phyloP scores from a whole-genome alignment of 2,797 vertebrate genomes.

The Sciurus vulgaris region DNA sequence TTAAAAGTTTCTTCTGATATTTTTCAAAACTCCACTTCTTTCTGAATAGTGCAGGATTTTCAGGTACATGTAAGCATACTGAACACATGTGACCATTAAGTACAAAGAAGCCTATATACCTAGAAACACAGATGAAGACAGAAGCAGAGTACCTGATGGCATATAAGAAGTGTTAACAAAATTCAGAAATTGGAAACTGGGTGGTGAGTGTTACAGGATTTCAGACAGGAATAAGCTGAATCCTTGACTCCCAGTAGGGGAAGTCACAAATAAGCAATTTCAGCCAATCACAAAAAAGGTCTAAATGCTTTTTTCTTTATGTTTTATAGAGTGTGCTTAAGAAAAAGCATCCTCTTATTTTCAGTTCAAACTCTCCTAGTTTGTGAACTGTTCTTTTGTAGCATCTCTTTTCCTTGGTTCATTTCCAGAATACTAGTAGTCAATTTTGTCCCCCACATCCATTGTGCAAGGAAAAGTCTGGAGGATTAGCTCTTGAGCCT shows the following conservation, averaged over 20 bases:
- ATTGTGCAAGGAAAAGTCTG: constrained; percentile 26
- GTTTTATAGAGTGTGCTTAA: not conserved
- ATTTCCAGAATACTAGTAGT: constrained; percentile 53
- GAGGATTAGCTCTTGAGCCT: not conserved
- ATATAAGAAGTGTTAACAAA: not conserved
- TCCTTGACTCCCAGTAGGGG: not conserved
- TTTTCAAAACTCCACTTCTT: constrained; percentile 42
- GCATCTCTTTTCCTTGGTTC: constrained; percentile 34
- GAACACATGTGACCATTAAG: constrained; percentile 4
- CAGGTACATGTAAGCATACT: not conserved
- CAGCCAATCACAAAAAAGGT: not conserved
- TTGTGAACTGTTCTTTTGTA: not conserved
- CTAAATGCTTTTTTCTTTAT: not conserved
- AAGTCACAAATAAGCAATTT: not conserved
- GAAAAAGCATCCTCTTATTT: not conserved
- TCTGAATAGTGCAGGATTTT: not conserved
- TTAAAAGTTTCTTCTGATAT: constrained; percentile 10
- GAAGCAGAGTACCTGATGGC: not conserved
- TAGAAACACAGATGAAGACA: not conserved
- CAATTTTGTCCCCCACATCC: not conserved
- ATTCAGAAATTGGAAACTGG: constrained; percentile 1
- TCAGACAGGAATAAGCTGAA: not conserved
- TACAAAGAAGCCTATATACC: not conserved
- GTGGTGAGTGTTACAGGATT: not conserved
- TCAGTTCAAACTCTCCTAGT: not conserved